Percentiles rank a stretch among this genome's conserved stretches.
Conservation (phyloP, 2,888 invertebrate genomes). For the Aphrophora alni region DNA sequence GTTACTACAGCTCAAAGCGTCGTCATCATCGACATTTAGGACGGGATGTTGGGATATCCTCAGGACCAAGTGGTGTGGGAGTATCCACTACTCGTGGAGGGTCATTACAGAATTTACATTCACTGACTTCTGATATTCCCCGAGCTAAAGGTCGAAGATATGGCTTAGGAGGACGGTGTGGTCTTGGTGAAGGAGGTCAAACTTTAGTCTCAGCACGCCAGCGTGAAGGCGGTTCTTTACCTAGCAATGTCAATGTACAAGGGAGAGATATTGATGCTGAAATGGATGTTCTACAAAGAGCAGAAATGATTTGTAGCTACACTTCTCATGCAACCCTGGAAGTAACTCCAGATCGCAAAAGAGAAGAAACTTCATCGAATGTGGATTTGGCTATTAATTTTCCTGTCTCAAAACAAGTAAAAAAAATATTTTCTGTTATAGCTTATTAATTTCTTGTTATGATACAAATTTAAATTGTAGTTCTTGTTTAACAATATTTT, state of each 20-base stretch:
- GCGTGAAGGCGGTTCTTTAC: constrained; percentile 70
- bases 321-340: constrained; percentile 35
- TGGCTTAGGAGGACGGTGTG: background rate
- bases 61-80: background rate
- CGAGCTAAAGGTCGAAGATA: constrained; percentile 15
- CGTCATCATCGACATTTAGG: constrained; percentile 18
- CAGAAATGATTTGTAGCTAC: constrained; percentile 26
- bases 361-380: constrained; percentile 9
- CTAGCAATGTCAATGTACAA: constrained; percentile 62
- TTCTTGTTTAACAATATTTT: too few species aligned
- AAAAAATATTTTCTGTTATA: background rate
- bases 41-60: background rate
- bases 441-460: background rate
- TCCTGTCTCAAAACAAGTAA: background rate
- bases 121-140: background rate
- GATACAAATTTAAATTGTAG: too few species aligned
- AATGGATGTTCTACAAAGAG: constrained; percentile 13
- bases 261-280: constrained; percentile 48
- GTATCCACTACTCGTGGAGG: constrained; percentile 31
- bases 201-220: constrained; percentile 58
- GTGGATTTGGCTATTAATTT: background rate
- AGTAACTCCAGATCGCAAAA: background rate
- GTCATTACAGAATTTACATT: constrained; percentile 31
- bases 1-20: constrained; percentile 7
- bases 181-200: constrained; percentile 6